Evolutionary conservation across 2,888 invertebrate species (phyloP).

Genomic region (Drosophila lutescens): DNA sequence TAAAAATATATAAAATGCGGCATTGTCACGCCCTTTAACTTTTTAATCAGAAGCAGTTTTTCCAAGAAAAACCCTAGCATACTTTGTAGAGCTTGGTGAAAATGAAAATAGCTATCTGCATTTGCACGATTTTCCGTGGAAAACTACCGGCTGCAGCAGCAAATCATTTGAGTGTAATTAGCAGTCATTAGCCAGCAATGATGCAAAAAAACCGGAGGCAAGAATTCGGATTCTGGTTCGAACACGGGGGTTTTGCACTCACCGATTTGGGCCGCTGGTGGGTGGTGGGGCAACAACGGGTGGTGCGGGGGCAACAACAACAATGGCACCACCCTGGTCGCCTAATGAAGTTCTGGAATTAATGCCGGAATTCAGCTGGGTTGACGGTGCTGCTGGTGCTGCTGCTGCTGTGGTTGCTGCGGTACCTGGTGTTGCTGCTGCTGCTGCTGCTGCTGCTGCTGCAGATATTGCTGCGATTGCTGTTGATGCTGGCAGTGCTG

Average conservation of each 20-base stretch:
- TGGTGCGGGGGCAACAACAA: conserved; percentile 15
- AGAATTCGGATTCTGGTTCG: conserved; percentile 4
- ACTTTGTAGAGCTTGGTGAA: conserved; percentile 6
- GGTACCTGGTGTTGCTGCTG: conserved; percentile 32
- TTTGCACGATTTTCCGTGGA: conserved; percentile 10
- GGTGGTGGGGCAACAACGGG: conserved; percentile 21
- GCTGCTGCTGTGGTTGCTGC: conserved; percentile 44
- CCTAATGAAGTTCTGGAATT: conserved; percentile 80
- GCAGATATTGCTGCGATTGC: conserved; percentile 35
- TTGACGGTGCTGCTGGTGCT: conserved; percentile 47
- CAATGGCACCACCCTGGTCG: conserved; percentile 51
- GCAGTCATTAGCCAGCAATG: conserved; percentile 50
- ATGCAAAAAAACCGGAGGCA: conserved; percentile 16
- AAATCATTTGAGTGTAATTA: conserved; percentile 62
- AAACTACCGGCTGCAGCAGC: conserved; percentile 10
- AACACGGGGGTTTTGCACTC: conserved; percentile 28
- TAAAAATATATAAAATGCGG: no score
- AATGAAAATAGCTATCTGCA: conserved; percentile 7
- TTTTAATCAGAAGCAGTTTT: no score
- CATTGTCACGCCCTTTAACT: no score
- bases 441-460: conserved; percentile 19
- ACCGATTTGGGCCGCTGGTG: conserved; percentile 40
- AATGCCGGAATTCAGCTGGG: conserved; percentile 71
- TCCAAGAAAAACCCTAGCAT: background rate
- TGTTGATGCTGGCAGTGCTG: conserved; percentile 48